Conservation (phyloP, 1,140 invertebrate genomes). For the Portunus trituberculatus region DNA sequence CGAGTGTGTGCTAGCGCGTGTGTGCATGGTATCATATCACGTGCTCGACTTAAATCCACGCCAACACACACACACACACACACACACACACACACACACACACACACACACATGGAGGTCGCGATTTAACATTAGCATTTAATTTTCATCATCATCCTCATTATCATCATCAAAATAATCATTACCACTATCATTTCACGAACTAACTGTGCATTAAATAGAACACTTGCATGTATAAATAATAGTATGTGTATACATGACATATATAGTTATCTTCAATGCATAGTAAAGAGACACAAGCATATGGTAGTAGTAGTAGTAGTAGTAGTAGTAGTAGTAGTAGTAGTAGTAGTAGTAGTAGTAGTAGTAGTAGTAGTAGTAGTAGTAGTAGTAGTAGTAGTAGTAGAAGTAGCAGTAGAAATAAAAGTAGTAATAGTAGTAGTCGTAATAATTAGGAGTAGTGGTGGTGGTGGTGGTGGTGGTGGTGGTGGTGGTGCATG, state of each 20-base stretch:
- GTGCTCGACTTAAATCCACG: too few relatives aligned
- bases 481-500: neutral
- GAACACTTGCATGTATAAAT: too few relatives aligned
- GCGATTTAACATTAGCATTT: neutral
- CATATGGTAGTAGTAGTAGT: neutral
- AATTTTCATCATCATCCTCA: neutral
- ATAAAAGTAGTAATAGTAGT: neutral
- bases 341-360: constrained; percentile 23
- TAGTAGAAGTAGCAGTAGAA: neutral
- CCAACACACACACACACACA: neutral
- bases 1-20: neutral
- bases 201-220: too few relatives aligned
- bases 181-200: too few relatives aligned
- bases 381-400: constrained; percentile 14
- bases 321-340: constrained; percentile 23
- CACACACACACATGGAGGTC: neutral
- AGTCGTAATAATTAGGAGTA: neutral
- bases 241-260: too few relatives aligned
- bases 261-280: too few relatives aligned
- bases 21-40: neutral
- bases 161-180: neutral
- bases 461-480: neutral
- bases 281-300: too few relatives aligned
- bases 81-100: constrained; percentile 13
- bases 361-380: constrained; percentile 25